Evolutionary conservation across 2,888 invertebrate genomes (phyloP).

Genomic region (Watsonalla binaria): DNA sequence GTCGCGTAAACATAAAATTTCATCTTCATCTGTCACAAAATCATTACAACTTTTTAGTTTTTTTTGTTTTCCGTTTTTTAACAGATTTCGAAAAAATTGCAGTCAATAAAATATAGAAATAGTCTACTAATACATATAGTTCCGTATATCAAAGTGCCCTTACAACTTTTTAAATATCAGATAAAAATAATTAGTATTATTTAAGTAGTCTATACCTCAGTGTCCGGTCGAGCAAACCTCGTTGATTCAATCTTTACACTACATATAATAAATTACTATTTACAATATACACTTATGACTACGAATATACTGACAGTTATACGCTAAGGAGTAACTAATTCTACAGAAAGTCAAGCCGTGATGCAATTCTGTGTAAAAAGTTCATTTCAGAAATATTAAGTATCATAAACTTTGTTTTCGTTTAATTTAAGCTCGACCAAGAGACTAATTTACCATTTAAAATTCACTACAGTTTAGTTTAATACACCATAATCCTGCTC

Average conservation of each 20-base stretch:
- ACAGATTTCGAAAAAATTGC: background rate
- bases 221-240: conserved; percentile 57
- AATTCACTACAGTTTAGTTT: too few relatives aligned
- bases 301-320: conserved; percentile 67
- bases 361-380: conserved; percentile 44
- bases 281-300: conserved; percentile 72
- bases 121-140: conserved; percentile 60
- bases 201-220: conserved; percentile 48
- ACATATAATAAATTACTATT: conserved; percentile 68
- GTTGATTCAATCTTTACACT: conserved; percentile 67
- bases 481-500: too few relatives aligned
- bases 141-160: conserved; percentile 77
- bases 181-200: conserved; percentile 67
- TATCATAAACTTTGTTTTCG: too few relatives aligned
- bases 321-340: conserved; percentile 67
- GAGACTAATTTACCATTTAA: too few relatives aligned
- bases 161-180: conserved; percentile 53
- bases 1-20: conserved; percentile 20
- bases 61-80: background rate
- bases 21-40: conserved; percentile 4
- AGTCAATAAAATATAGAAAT: conserved; percentile 35
- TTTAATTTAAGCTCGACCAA: too few relatives aligned
- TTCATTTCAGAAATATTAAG: background rate
- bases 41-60: background rate
- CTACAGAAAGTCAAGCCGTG: conserved; percentile 60